phyloP scores from a whole-genome alignment of 1,140 invertebrate species.

The Drosophila eugracilis region DNA sequence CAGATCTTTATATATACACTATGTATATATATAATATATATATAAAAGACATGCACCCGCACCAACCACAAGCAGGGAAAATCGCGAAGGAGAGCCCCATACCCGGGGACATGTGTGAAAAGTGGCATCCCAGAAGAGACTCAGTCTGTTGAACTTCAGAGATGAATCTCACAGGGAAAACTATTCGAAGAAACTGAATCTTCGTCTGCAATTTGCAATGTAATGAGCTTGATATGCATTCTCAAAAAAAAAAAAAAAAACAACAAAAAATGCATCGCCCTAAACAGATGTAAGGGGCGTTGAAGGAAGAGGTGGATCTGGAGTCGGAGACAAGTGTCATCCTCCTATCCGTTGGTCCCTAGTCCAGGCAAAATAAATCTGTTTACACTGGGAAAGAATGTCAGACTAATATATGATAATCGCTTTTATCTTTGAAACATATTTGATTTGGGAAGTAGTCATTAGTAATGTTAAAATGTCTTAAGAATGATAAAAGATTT shows the following conservation, averaged over 20 bases:
- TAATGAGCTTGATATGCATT: constrained; percentile 80
- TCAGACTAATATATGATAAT: neutral
- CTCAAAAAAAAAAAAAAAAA: constrained; percentile 68
- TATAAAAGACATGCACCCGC: constrained; percentile 66
- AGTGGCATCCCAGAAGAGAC: constrained; percentile 30
- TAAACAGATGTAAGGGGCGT: constrained; percentile 66
- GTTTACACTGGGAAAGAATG: neutral
- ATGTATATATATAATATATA: constrained; percentile 10
- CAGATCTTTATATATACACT: constrained; percentile 68
- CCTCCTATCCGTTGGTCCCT: constrained; percentile 41
- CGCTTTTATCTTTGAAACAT: no score
- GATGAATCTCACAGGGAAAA: constrained; percentile 46
- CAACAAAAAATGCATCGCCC: no score
- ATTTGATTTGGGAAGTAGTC: no score
- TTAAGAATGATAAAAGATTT: no score
- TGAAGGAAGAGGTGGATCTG: constrained; percentile 6
- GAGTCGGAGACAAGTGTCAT: constrained; percentile 45
- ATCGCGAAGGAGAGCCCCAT: constrained; percentile 27
- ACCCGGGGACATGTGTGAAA: constrained; percentile 44
- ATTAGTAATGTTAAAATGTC: no score
- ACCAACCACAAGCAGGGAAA: constrained; percentile 68
- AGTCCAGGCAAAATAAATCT: constrained; percentile 17
- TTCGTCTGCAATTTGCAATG: constrained; percentile 73
- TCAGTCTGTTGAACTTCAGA: constrained; percentile 75
- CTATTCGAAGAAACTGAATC: constrained; percentile 51